A percentile compares a stretch with the other conserved stretches of the same genome.
Evolutionary conservation across 2,888 invertebrate species (phyloP).

Genomic region (Cantharis rufa): DNA sequence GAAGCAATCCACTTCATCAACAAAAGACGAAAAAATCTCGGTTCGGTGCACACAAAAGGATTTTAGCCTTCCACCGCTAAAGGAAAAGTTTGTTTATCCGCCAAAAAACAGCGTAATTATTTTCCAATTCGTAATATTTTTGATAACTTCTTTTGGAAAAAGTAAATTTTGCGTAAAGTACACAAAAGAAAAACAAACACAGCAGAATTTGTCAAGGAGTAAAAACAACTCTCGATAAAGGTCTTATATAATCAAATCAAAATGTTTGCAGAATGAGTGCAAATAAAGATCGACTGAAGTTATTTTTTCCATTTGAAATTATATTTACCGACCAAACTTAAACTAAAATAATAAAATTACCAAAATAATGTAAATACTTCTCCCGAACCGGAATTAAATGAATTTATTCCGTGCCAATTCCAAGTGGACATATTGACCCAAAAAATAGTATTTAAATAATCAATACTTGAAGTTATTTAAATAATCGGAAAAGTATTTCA

Average conservation of each 20-base stretch:
- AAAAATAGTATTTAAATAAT: no score
- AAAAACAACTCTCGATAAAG: conserved; percentile 6
- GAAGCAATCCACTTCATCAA: not conserved
- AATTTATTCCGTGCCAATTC: no score
- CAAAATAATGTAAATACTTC: not conserved
- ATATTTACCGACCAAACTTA: not conserved
- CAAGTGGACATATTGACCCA: no score
- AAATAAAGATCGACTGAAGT: not conserved
- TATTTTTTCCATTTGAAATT: not conserved
- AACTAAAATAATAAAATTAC: not conserved
- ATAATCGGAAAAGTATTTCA: no score
- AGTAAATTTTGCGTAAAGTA: not conserved
- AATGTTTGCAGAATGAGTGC: conserved; percentile 1
- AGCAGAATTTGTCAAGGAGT: not conserved
- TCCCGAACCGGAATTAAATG: not conserved
- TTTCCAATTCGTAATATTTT: not conserved
- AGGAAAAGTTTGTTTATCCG: not conserved
- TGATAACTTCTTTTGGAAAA: not conserved
- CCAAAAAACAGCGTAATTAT: not conserved
- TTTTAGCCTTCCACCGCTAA: not conserved
- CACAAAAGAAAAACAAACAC: not conserved
- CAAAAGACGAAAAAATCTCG: not conserved
- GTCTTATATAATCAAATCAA: conserved; percentile 17
- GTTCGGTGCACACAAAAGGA: not conserved
- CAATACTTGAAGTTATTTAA: no score